Evolutionary conservation across 2,113 vertebrate genomes (phyloP), one percentile per base, ranked within the genome.

Genomic region (Gila orcuttii): DNA sequence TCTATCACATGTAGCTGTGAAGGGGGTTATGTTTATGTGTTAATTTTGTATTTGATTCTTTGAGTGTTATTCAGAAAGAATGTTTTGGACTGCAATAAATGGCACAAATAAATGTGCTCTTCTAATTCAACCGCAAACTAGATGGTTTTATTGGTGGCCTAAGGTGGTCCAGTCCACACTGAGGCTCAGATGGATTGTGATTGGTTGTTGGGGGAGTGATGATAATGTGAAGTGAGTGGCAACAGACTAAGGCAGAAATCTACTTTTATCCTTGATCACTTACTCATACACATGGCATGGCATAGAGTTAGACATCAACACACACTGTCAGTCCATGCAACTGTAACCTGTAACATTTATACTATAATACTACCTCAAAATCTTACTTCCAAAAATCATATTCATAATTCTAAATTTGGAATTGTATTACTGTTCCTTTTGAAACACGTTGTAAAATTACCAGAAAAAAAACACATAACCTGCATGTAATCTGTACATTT

Each of bases 1-100:
- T 79, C 50, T 87, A 79, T 84, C 79, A 17, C 39, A 81, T 69
- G 55, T 55, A 82, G 50, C 36, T 62, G 50, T 59, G 69, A 21
- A 73, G 85, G 52, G 66, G 50, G 69, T 3, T 80, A 47, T 62
- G 62, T 33, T 31, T 31, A 25, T 60, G 25, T 71, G 64, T 15
- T 64, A 10, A 23, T 73, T 55, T 13, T 71, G 23, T 59, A 11
- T 60, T 28, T 79, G 50, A 42, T 3, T 23, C 25, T 50, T 52
- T 79, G 47, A 82, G 62, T 28, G 42, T n/a, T 55, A 6, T 28
- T 47, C 71, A 74, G 42, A 74, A 74, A 47, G 12, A 45, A 42
- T 55, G 10, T 71, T n/a, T 42, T n/a, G 36, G 50, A 77, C 28
- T 11, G 57, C 23, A 68, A 42, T 64, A 42, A 62, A 62, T 68